phyloP scores from a whole-genome alignment of 35 echinoderm and acorn worm genomes.

The Lytechinus variegatus region DNA sequence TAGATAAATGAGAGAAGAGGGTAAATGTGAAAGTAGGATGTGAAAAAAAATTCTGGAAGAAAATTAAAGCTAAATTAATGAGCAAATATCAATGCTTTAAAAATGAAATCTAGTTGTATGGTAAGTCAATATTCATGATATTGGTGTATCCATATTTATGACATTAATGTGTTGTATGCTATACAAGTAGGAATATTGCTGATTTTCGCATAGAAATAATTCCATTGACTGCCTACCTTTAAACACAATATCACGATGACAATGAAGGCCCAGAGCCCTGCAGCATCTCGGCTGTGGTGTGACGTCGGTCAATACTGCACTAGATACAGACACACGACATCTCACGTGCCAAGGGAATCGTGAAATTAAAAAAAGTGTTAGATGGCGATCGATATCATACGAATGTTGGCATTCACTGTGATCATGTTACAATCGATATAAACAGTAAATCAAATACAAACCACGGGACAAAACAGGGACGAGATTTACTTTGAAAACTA shows the following conservation, averaged over 20 bases:
- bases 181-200: too few species aligned
- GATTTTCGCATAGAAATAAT: neutral
- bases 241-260: neutral
- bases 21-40: too few species aligned
- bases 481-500: neutral
- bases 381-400: constrained; percentile 10
- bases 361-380: constrained; percentile 21
- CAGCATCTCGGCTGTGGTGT: neutral
- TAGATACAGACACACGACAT: neutral
- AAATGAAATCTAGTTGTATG: too few species aligned
- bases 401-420: constrained; percentile 9
- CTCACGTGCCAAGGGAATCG: neutral
- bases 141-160: too few species aligned
- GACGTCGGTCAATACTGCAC: neutral
- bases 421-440: constrained; percentile 20
- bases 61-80: too few species aligned
- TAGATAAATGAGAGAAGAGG: too few species aligned
- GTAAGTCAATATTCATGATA: too few species aligned
- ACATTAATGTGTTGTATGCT: too few species aligned
- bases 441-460: constrained; percentile 19
- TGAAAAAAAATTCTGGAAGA: too few species aligned
- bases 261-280: neutral
- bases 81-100: too few species aligned
- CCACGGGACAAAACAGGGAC: neutral
- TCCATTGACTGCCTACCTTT: neutral